phyloP scores from a whole-genome alignment of 1,140 invertebrate species.

The Musca vetustissima region DNA sequence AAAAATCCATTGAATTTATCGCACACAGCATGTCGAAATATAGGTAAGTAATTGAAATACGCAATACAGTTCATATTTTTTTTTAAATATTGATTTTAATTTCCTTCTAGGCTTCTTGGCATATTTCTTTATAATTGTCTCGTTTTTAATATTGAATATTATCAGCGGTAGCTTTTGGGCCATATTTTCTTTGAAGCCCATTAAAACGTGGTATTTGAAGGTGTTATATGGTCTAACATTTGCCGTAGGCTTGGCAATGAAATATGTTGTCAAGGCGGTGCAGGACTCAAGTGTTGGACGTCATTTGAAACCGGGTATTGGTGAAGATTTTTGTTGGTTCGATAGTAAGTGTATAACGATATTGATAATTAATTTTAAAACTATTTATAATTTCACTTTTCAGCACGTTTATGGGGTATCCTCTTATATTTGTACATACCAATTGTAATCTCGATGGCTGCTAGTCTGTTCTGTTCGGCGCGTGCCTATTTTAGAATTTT shows the following conservation, averaged over 20 bases:
- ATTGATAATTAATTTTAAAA: too few relatives aligned
- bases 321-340: conserved; percentile 64
- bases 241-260: conserved; percentile 65
- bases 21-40: conserved; percentile 41
- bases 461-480: conserved; percentile 40
- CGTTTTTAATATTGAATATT: conserved; percentile 76
- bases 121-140: conserved; percentile 73
- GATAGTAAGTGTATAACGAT: conserved; percentile 47
- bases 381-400: neutral
- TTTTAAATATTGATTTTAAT: neutral
- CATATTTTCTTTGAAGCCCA: conserved; percentile 63
- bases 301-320: conserved; percentile 60
- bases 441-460: conserved; percentile 36
- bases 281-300: conserved; percentile 58
- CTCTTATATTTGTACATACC: conserved; percentile 46
- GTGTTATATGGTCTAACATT: conserved; percentile 65
- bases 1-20: conserved; percentile 48
- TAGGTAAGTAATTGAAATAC: conserved; percentile 33
- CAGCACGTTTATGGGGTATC: conserved; percentile 51
- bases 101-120: conserved; percentile 61
- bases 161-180: conserved; percentile 76
- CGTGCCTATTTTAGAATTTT: conserved; percentile 43
- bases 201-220: conserved; percentile 55
- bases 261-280: conserved; percentile 55
- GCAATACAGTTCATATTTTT: too few relatives aligned